Conservation (phyloP, 2,113 vertebrate species). For the Felis chaus region DNA sequence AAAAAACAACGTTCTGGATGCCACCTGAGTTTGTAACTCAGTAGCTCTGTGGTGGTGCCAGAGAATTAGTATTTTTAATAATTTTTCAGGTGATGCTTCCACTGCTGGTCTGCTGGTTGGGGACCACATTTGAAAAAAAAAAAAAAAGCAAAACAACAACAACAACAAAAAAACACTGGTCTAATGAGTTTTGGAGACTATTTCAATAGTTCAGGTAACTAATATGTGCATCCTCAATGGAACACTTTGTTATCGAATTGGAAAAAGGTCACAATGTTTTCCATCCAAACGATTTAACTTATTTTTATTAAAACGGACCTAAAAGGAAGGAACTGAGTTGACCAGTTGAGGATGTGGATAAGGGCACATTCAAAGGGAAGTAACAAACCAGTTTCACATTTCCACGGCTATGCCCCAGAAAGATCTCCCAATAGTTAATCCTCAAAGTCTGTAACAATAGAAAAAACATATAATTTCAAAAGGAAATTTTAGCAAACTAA, state of each 20-base stretch:
- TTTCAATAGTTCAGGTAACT: background rate
- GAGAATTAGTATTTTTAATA: background rate
- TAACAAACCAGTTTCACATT: background rate
- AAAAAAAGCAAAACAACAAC: background rate
- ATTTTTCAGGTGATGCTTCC: background rate
- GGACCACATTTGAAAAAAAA: background rate
- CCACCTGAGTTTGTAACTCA: background rate
- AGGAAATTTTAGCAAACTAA: slow-evolving; percentile 32
- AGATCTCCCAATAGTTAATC: background rate
- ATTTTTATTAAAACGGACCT: slow-evolving; percentile 8
- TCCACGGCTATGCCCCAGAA: background rate
- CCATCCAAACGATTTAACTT: background rate
- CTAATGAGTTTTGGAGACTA: background rate
- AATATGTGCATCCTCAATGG: background rate
- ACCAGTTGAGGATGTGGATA: background rate
- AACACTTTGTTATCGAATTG: background rate
- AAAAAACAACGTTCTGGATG: background rate
- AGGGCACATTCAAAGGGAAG: background rate
- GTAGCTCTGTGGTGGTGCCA: background rate
- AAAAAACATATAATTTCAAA: slow-evolving; percentile 49
- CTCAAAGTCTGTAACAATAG: background rate
- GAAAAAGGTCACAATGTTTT: background rate
- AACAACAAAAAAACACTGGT: background rate
- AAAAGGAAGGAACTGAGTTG: background rate
- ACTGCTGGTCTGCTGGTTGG: background rate